A percentile compares a stretch with the other conserved stretches of the same genome.
phyloP scores from a whole-genome alignment of 1,140 invertebrate species.

The Wiebesia pumilae region DNA sequence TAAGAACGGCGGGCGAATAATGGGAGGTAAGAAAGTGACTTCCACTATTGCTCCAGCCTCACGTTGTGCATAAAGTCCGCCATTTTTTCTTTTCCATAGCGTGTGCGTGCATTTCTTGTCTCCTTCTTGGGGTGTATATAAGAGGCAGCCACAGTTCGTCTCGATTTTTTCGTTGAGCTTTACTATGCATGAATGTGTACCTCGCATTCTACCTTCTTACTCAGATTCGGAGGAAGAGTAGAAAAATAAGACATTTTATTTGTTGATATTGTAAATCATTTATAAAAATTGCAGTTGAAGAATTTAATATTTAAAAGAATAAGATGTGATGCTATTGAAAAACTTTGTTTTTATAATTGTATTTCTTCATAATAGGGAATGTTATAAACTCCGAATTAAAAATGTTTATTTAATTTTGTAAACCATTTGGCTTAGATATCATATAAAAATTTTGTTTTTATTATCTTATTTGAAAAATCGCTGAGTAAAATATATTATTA shows the following conservation, averaged over 20 bases:
- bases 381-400: no score
- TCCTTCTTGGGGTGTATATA: not conserved
- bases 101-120: slow-evolving; percentile 39
- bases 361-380: no score
- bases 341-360: no score
- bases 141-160: not conserved
- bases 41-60: slow-evolving; percentile 32
- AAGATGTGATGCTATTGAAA: no score
- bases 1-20: slow-evolving; percentile 46
- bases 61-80: slow-evolving; percentile 34
- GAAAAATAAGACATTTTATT: not conserved
- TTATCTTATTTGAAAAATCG: no score
- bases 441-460: no score
- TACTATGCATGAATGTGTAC: slow-evolving; percentile 22
- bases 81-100: slow-evolving; percentile 47
- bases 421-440: no score
- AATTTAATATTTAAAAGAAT: no score
- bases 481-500: no score
- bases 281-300: no score
- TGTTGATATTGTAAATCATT: not conserved
- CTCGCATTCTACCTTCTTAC: slow-evolving; percentile 36
- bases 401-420: no score
- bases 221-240: not conserved
- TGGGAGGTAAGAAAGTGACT: slow-evolving; percentile 50
- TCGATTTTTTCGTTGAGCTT: not conserved